Conservation (phyloP, 2,888 invertebrate genomes). For the Abscondita cerata region DNA sequence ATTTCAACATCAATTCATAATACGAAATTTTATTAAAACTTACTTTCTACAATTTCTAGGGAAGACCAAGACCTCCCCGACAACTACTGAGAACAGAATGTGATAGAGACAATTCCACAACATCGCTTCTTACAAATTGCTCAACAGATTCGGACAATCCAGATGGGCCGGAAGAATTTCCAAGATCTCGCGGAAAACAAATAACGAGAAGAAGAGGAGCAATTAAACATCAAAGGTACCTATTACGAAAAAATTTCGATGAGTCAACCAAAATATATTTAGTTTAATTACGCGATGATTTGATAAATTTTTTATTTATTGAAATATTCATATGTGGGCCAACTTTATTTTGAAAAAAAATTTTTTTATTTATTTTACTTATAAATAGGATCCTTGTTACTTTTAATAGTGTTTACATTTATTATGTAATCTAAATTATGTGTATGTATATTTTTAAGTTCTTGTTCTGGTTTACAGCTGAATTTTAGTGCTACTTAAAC, state of each 20-base stretch:
- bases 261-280: neutral
- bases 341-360: too few relatives aligned
- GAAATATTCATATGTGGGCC: too few relatives aligned
- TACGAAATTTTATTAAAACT: too few relatives aligned
- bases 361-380: too few relatives aligned
- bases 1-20: too few relatives aligned
- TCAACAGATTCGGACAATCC: constrained; percentile 54
- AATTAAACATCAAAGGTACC: constrained; percentile 86
- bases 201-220: constrained; percentile 90
- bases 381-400: too few relatives aligned
- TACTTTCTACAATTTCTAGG: constrained; percentile 43
- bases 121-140: constrained; percentile 46
- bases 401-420: too few relatives aligned
- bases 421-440: neutral
- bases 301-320: neutral
- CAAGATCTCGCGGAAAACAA: constrained; percentile 67
- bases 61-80: constrained; percentile 44
- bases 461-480: neutral
- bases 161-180: constrained; percentile 52
- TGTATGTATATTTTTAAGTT: neutral
- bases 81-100: constrained; percentile 33
- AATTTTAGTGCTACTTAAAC: neutral
- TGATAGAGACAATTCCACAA: constrained; percentile 43
- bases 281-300: neutral
- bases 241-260: neutral